Conservation (phyloP, 2,888 invertebrate species). For the Saturnia pavonia region DNA sequence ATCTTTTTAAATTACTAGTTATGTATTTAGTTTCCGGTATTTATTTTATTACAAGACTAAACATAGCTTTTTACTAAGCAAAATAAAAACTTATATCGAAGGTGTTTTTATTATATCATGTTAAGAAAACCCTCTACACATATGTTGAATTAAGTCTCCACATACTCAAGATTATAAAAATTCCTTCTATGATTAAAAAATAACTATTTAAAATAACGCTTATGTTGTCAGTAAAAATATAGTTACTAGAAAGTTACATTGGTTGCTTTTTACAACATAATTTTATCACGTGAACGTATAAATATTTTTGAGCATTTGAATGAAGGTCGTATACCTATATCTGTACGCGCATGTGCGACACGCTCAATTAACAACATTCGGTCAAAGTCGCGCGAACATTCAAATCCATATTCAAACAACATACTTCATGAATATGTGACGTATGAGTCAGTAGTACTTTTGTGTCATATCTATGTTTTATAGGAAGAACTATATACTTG, state of each 20-base stretch:
- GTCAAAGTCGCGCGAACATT: conserved; percentile 28
- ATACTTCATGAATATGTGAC: conserved; percentile 11
- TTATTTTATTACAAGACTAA: too few relatives aligned
- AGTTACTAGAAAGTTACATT: conserved; percentile 19
- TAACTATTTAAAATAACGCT: neutral
- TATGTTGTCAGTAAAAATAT: neutral
- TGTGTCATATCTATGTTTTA: neutral
- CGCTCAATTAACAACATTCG: conserved; percentile 34
- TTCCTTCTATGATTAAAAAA: neutral
- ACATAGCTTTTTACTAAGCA: too few relatives aligned
- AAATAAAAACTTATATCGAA: too few relatives aligned
- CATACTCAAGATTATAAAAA: neutral
- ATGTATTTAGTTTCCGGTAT: too few relatives aligned
- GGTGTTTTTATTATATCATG: too few relatives aligned
- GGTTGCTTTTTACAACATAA: conserved; percentile 11
- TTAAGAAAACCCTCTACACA: too few relatives aligned
- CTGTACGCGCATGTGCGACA: conserved; percentile 24
- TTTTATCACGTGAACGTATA: conserved; percentile 17
- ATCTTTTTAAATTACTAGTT: too few relatives aligned
- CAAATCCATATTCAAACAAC: conserved; percentile 10
- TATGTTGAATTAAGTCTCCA: too few relatives aligned
- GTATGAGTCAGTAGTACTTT: neutral
- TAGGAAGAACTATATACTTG: too few relatives aligned
- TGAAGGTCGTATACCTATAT: conserved; percentile 33
- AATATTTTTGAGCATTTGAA: conserved; percentile 23